Percentiles rank a stretch among this genome's conserved stretches.
These are phyloP conservation scores for Ceryle rudis DNA, from an alignment of 2,797 vertebrate genomes.

Conservation along the genomic window DNA sequence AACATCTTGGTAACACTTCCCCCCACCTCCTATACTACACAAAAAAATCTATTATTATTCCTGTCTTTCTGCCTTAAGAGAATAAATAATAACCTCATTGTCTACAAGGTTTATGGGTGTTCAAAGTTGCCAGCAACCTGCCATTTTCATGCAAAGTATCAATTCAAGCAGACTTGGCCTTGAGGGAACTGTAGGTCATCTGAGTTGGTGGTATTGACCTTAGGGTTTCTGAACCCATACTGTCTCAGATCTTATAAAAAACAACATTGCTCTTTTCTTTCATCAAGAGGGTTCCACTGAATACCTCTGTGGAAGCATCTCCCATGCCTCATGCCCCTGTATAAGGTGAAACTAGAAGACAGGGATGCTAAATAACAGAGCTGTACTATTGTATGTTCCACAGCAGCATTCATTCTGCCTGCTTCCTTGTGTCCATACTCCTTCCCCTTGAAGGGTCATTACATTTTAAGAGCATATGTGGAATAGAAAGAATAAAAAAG, in stretches of 20 bases:
- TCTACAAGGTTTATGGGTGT: neutral
- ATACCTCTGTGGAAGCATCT: neutral
- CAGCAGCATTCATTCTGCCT: neutral
- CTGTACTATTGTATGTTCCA: neutral
- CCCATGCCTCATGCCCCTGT: neutral
- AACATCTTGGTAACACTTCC: neutral
- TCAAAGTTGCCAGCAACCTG: neutral
- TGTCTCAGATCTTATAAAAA: neutral
- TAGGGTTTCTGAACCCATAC: neutral
- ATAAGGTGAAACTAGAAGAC: neutral
- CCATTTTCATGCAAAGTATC: neutral
- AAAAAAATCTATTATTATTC: constrained; percentile 17
- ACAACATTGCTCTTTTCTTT: neutral
- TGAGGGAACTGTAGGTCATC: neutral
- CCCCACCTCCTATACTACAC: neutral
- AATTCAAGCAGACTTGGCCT: neutral
- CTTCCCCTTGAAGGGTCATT: neutral
- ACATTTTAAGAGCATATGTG: neutral
- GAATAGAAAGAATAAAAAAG: neutral
- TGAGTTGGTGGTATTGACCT: neutral
- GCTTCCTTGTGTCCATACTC: neutral
- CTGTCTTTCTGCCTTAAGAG: neutral
- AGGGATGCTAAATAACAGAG: neutral
- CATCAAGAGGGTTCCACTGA: neutral
- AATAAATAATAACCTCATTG: too few species aligned